phyloP scores from a whole-genome alignment of 2,113 vertebrate species.

The Semnopithecus entellus region DNA sequence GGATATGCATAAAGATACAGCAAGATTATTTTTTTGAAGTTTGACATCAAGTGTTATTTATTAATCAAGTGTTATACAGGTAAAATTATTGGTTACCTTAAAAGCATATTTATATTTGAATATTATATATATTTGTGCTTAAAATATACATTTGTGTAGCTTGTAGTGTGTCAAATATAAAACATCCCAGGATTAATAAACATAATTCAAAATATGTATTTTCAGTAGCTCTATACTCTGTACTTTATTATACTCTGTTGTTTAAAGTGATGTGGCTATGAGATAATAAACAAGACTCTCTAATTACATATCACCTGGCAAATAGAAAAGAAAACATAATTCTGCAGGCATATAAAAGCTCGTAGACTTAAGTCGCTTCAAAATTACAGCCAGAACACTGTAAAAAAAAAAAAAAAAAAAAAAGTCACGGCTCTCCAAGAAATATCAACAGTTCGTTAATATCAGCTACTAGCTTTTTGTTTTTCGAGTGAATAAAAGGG shows the following conservation, averaged over 20 bases:
- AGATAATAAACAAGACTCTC: slow-evolving; percentile 66
- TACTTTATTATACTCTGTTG: slow-evolving; percentile 31
- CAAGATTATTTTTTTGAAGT: background rate
- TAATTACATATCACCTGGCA: slow-evolving; percentile 70
- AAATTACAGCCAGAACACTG: slow-evolving; percentile 70
- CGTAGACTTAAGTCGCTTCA: slow-evolving; percentile 57
- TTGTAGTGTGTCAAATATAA: background rate
- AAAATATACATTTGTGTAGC: background rate
- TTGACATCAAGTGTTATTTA: background rate
- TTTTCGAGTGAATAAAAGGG: slow-evolving; percentile 35
- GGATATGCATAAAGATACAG: background rate
- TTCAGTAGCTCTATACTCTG: background rate
- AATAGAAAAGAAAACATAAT: slow-evolving; percentile 72
- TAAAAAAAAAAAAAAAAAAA: background rate
- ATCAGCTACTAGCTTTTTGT: slow-evolving; percentile 56
- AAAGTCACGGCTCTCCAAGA: slow-evolving; percentile 61
- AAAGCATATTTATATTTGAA: background rate
- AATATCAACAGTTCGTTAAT: slow-evolving; percentile 62
- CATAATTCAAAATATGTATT: background rate
- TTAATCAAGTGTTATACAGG: background rate
- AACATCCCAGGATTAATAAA: background rate
- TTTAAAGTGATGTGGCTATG: slow-evolving; percentile 57
- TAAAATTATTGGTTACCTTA: background rate
- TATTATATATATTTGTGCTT: background rate
- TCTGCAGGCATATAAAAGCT: slow-evolving; percentile 12